Percentiles rank a stretch among this genome's conserved stretches.
phyloP scores from a whole-genome alignment of 2,888 invertebrate genomes.

The Dicyrtomina minuta region DNA sequence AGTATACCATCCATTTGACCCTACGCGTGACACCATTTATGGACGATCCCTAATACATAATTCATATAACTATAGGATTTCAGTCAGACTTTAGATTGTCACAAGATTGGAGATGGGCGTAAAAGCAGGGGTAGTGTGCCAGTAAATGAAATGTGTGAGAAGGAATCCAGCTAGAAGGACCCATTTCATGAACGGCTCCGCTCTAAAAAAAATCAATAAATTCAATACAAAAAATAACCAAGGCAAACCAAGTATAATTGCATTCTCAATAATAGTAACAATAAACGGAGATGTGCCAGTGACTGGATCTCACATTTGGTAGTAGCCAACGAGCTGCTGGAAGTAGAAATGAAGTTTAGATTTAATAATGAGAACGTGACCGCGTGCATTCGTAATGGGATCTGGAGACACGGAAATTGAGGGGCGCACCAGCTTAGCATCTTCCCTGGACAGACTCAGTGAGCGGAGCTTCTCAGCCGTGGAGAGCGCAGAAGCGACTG shows the following conservation, averaged over 20 bases:
- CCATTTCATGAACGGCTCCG: neutral
- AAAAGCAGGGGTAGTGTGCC: constrained; percentile 10
- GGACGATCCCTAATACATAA: no score
- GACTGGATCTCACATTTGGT: neutral
- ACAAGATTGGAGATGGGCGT: neutral
- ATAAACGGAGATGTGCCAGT: no score
- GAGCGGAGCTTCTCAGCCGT: neutral
- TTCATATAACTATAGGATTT: no score
- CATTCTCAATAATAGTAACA: no score
- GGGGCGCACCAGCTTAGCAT: constrained; percentile 9
- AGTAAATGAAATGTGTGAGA: constrained; percentile 1
- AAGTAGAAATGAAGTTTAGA: neutral
- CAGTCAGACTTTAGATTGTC: no score
- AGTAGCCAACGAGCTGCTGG: neutral
- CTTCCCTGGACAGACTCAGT: neutral
- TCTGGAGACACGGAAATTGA: neutral
- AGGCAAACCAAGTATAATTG: no score
- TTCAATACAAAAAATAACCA: no score
- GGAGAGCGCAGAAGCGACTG: no score
- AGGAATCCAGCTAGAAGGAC: constrained; percentile 2
- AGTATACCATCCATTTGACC: no score
- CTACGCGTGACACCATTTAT: no score
- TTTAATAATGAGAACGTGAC: constrained; percentile 4
- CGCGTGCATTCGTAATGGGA: neutral
- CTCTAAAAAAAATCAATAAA: neutral